These are phyloP conservation scores for Polydrusus tereticollis DNA, from an alignment of 2,888 invertebrate species.

Conservation along the genomic window DNA sequence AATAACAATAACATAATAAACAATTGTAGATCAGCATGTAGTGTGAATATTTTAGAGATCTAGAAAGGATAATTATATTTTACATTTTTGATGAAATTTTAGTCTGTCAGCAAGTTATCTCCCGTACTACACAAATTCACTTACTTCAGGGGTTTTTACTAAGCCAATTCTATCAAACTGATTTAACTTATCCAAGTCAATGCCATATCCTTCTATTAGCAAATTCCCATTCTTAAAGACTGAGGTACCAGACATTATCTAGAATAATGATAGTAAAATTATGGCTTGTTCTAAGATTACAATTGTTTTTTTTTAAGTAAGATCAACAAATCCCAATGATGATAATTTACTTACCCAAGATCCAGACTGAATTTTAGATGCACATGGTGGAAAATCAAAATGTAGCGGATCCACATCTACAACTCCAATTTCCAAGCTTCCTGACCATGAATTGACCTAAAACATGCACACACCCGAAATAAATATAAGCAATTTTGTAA, in stretches of 20 bases:
- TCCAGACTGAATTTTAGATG: slow-evolving; percentile 82
- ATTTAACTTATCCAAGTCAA: slow-evolving; percentile 84
- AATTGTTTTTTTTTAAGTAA: no score
- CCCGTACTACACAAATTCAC: not conserved
- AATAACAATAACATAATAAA: no score
- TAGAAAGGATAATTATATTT: no score
- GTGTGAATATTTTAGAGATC: no score
- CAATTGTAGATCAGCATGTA: not conserved
- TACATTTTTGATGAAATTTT: no score
- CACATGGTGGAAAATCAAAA: slow-evolving; percentile 80
- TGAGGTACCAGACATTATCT: slow-evolving; percentile 90
- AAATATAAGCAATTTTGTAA: no score
- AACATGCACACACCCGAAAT: slow-evolving; percentile 32
- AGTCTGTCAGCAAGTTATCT: no score
- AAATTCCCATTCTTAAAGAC: slow-evolving; percentile 88
- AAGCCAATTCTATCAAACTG: slow-evolving; percentile 90
- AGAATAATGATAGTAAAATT: no score
- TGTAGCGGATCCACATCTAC: slow-evolving; percentile 78
- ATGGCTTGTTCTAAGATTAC: no score
- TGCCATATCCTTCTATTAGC: slow-evolving; percentile 86
- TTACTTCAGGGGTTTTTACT: slow-evolving; percentile 82
- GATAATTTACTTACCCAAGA: slow-evolving; percentile 77
- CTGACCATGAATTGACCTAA: slow-evolving; percentile 85
- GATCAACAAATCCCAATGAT: not conserved
- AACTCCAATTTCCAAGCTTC: slow-evolving; percentile 82